Base-by-base conservation (phyloP, 2,888 invertebrate genomes). In the Pimpla rufipes region DNA sequence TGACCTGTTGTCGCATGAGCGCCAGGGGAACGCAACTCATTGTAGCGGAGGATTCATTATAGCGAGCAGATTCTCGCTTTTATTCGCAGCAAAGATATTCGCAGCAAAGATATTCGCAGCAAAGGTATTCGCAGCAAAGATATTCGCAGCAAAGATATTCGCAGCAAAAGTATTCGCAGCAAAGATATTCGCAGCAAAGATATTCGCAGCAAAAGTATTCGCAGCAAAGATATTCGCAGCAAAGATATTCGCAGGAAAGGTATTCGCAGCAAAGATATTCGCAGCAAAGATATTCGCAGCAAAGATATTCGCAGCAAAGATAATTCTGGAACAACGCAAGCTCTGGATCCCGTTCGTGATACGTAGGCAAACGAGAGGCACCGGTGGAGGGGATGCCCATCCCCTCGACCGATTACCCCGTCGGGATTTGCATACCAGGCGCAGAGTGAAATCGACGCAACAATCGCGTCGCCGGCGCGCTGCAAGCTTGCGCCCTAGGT, bases 1-100 rank as follows among this genome's bases (percentile, higher is more conserved):
- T 90, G 90, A 90, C 89, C 86, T 88, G 90, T 91, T 91, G 91
- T 91, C 90, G 91, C 91, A 91, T 89, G 91, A 92, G 89, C 89
- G 90, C 86, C 88, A 86, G 35, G 86, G 87, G 87, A 87, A 89
- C 89, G 88, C 90, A 91, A 91, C 90, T n/a, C 16, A 90, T n/a
- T n/a, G n/a, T n/a, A n/a, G n/a, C n/a, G n/a, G n/a, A n/a, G n/a
- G n/a, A n/a, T n/a, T n/a, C n/a, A n/a, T n/a, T n/a, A n/a, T n/a
- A n/a, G n/a, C n/a, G n/a, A n/a, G n/a, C n/a, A n/a, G n/a, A n/a
- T 89, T 88, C 87, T 86, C 76, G 5, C 1, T n/a, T 23, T 23
- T 23, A 13, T 57, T 57, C 13, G 11, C 2, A 13, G 8, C n/a
- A 13, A 13, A 3, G 2, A 4, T 57, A 23, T 18, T 50, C 18